Conservation (phyloP, 1,140 invertebrate species). For the Oreohelix idahoensis region DNA sequence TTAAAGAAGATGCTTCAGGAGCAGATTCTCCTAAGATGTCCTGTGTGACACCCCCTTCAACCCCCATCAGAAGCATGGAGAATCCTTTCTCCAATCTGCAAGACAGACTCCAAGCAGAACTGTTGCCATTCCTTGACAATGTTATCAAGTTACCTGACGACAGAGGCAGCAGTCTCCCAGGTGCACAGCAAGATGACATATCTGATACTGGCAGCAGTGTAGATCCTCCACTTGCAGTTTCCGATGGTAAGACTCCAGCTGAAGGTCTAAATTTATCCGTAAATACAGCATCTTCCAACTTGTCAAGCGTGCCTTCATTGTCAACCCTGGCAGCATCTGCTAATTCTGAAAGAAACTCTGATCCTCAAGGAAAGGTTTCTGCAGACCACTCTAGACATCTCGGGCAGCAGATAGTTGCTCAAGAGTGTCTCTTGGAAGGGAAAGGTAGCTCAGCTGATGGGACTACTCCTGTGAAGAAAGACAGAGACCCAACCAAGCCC, state of each 20-base stretch:
- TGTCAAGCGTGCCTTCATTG: not conserved
- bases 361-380: not conserved
- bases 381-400: not conserved
- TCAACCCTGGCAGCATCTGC: not conserved
- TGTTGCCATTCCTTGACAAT: not conserved
- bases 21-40: not conserved
- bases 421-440: not conserved
- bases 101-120: not conserved
- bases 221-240: not conserved
- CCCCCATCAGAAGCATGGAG: not conserved
- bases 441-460: not conserved
- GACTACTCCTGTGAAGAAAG: not conserved
- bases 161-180: not conserved
- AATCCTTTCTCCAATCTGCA: not conserved
- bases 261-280: not conserved
- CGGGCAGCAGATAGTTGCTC: not conserved
- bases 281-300: not conserved
- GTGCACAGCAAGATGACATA: not conserved
- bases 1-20: not conserved
- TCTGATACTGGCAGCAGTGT: conserved; percentile 20
- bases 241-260: not conserved
- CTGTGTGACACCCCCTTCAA: conserved; percentile 28
- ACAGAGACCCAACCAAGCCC: conserved; percentile 64
- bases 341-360: not conserved
- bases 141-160: not conserved